phyloP scores from a whole-genome alignment of 2,888 invertebrate genomes.

The Listrodromus nycthemerus region DNA sequence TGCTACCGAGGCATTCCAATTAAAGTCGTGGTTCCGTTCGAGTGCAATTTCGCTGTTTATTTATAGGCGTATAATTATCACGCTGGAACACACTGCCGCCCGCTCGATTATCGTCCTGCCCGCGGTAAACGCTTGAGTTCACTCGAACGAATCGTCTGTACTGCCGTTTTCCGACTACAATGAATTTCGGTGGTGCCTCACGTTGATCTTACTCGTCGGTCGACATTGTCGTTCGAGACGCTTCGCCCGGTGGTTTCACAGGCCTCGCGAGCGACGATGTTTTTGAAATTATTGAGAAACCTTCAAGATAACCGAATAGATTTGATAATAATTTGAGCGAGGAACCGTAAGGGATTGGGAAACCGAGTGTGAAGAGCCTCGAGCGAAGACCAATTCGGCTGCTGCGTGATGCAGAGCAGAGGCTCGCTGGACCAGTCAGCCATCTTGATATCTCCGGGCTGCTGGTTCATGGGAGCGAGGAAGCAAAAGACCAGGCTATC shows the following conservation, averaged over 20 bases:
- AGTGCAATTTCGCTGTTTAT: conserved; percentile 78
- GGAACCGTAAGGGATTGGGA: conserved; percentile 47
- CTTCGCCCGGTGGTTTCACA: neutral
- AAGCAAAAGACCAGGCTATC: conserved; percentile 26
- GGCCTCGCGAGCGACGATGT: neutral
- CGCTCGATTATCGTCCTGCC: conserved; percentile 73
- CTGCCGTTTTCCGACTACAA: conserved; percentile 23
- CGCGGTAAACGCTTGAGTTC: conserved; percentile 29
- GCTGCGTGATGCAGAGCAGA: conserved; percentile 6
- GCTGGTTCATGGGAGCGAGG: conserved; percentile 41
- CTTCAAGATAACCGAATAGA: neutral
- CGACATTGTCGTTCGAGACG: conserved; percentile 12
- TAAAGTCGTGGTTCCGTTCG: conserved; percentile 76
- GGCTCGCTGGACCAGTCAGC: conserved; percentile 77
- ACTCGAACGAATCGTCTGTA: conserved; percentile 21
- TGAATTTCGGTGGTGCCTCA: conserved; percentile 20
- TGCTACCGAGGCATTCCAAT: conserved; percentile 77
- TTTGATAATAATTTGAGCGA: conserved; percentile 18
- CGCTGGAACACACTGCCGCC: conserved; percentile 72
- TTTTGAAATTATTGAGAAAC: neutral
- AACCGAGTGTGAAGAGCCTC: conserved; percentile 52
- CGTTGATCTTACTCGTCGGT: conserved; percentile 21
- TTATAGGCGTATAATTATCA: conserved; percentile 79
- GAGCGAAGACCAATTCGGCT: conserved; percentile 63
- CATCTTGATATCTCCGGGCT: conserved; percentile 72